Percentiles rank a stretch among this genome's conserved stretches.
phyloP scores from a whole-genome alignment of 37 sponge, comb jelly and placozoan genomes.

The Crambe crambe region DNA sequence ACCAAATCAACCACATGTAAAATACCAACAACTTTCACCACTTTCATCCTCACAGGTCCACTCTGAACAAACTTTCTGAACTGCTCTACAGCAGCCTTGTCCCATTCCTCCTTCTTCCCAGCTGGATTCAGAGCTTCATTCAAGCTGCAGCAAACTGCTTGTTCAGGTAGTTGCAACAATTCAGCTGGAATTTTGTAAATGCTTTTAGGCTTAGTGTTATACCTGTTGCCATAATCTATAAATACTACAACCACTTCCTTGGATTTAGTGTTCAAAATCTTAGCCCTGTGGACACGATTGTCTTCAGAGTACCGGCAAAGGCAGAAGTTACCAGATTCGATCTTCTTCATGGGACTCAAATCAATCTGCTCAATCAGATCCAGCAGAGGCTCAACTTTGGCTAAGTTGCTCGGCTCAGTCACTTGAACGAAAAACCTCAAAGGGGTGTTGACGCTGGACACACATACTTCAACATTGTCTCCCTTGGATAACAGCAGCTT shows the following conservation, averaged over 20 bases:
- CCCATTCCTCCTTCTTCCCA: conserved; percentile 15
- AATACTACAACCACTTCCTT: conserved; percentile 10
- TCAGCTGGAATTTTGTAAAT: conserved; percentile 7
- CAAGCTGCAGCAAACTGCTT: conserved; percentile 54
- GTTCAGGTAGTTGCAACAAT: conserved; percentile 21
- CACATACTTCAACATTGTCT: conserved; percentile 11
- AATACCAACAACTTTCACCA: conserved; percentile 9
- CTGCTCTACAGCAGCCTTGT: neutral
- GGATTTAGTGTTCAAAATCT: conserved; percentile 1
- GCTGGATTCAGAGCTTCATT: conserved; percentile 20
- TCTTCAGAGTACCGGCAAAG: conserved; percentile 40
- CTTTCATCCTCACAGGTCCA: conserved; percentile 2
- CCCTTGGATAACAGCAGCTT: neutral
- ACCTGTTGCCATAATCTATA: conserved; percentile 57
- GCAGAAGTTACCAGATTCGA: conserved; percentile 33
- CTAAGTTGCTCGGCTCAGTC: neutral
- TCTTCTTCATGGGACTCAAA: neutral
- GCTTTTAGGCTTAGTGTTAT: neutral
- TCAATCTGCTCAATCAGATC: neutral
- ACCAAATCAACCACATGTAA: conserved; percentile 18
- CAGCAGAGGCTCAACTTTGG: neutral
- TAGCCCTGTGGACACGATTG: conserved; percentile 34
- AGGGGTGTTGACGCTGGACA: conserved; percentile 30
- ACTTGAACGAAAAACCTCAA: conserved; percentile 24
- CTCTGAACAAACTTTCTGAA: conserved; percentile 5